Evolutionary conservation across 2,113 vertebrate species (phyloP).

Genomic region (Azemiops feae): DNA sequence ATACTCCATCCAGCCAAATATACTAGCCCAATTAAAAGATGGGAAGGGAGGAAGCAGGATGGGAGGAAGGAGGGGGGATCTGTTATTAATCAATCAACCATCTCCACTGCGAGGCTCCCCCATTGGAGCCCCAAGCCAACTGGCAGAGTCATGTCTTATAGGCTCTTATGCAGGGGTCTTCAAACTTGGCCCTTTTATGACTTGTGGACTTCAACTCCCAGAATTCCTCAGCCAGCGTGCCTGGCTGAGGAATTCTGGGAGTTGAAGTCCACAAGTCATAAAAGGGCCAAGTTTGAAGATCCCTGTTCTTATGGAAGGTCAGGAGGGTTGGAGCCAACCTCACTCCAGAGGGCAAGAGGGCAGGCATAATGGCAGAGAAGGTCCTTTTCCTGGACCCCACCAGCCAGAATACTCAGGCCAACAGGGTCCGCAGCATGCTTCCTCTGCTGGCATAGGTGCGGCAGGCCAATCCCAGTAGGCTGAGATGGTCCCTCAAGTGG

Average conservation of each 20-base stretch:
- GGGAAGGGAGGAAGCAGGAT: neutral
- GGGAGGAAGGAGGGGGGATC: neutral
- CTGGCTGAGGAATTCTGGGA: too few relatives aligned
- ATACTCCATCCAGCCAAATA: neutral
- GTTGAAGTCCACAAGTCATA: too few relatives aligned
- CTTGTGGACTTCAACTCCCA: too few relatives aligned
- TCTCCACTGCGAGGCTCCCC: too few relatives aligned
- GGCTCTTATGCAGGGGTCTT: neutral
- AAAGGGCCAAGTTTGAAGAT: too few relatives aligned
- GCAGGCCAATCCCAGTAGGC: neutral
- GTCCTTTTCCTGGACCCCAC: neutral
- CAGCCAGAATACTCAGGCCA: neutral
- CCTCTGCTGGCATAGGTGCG: neutral
- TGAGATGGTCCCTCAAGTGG: neutral
- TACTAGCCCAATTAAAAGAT: neutral
- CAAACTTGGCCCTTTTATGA: too few relatives aligned
- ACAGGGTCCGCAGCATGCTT: neutral
- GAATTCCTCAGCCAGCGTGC: too few relatives aligned
- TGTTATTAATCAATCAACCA: neutral
- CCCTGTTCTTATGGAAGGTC: neutral
- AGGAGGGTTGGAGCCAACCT: neutral
- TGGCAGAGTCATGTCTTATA: neutral
- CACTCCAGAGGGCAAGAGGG: neutral
- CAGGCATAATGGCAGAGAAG: neutral
- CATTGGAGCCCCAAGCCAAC: too few relatives aligned